Evolutionary conservation across 2,888 invertebrate genomes (phyloP), one percentile per base, ranked within the genome.

Genomic region (Endomychus coccineus): DNA sequence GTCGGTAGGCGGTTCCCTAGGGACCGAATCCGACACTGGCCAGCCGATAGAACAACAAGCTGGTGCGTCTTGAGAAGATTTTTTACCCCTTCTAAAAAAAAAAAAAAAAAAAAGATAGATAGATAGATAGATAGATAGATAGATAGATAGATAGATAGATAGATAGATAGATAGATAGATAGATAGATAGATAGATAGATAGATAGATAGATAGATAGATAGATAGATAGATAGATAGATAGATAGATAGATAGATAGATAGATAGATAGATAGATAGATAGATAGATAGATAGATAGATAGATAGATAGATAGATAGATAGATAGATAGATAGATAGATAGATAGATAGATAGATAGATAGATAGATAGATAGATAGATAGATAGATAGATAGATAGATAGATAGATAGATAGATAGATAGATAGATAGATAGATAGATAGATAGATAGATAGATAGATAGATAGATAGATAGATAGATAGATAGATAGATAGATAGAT

Each of bases 321-420:
- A 14, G 16, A 29, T 15, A 7, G 29, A 16, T 15, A 10, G 29
- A 12, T 15, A 7, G 15, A 12, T 15, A 10, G 29, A 16, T 15
- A 7, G 29, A 16, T 15, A 10, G 29, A 29, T 15, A 7, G 29
- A 16, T 15, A 10, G 29, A 12, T 15, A 7, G 29, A 16, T 15
- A 10, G 29, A 16, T 15, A 7, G 29, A 15, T 15, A 10, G 16
- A 29, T 15, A 7, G 29, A 29, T 15, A 10, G 29, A 29, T 15
- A 7, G 29, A 15, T 15, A 10, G 29, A 29, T 15, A 7, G 13
- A 16, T 15, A 10, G 29, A 29, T 15, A 7, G 29, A 16, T 15
- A 10, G 29, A 25, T 25, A 7, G 32, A 25, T 25, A 12, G 32
- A 22, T 12, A 27, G 32, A 25, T n/a, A 12, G 32, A 32, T 25